Evolutionary conservation across 1,140 invertebrate species (phyloP).

Genomic region (Listronotus oregonensis): DNA sequence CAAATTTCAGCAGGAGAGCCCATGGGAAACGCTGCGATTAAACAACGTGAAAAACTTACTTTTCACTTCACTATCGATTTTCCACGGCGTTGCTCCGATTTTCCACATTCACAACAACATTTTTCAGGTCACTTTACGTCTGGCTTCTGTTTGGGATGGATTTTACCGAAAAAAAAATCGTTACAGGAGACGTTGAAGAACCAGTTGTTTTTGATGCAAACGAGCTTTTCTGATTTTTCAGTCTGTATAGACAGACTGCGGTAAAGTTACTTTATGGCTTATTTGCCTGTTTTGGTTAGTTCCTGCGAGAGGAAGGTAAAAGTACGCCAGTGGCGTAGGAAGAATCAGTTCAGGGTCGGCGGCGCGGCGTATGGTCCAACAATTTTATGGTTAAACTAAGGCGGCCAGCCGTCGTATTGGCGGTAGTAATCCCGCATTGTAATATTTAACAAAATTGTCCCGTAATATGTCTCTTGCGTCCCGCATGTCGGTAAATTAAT

Average conservation of each 20-base stretch:
- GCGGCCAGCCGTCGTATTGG: no score
- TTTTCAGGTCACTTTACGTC: slow-evolving; percentile 24
- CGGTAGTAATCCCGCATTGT: no score
- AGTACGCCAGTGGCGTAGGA: slow-evolving; percentile 19
- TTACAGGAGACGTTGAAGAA: background rate
- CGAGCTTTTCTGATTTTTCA: background rate
- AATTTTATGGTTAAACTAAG: no score
- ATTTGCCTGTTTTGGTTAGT: slow-evolving; percentile 28
- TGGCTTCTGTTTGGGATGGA: background rate
- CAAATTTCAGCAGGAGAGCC: background rate
- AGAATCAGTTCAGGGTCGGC: background rate
- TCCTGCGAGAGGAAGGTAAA: slow-evolving; percentile 27
- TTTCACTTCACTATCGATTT: slow-evolving; percentile 33
- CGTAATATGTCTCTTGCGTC: no score
- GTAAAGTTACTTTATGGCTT: slow-evolving; percentile 15
- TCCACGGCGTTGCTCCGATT: slow-evolving; percentile 25
- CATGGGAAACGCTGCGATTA: slow-evolving; percentile 14
- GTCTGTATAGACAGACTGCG: background rate
- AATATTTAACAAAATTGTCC: no score
- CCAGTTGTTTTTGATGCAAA: background rate
- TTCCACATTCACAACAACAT: slow-evolving; percentile 25
- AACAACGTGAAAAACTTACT: slow-evolving; percentile 28
- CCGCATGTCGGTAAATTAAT: no score
- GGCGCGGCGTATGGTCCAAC: no score
- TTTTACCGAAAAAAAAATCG: slow-evolving; percentile 1